Evolutionary conservation across 2,113 vertebrate genomes (phyloP).

Genomic region (Pangasianodon hypophthalmus): DNA sequence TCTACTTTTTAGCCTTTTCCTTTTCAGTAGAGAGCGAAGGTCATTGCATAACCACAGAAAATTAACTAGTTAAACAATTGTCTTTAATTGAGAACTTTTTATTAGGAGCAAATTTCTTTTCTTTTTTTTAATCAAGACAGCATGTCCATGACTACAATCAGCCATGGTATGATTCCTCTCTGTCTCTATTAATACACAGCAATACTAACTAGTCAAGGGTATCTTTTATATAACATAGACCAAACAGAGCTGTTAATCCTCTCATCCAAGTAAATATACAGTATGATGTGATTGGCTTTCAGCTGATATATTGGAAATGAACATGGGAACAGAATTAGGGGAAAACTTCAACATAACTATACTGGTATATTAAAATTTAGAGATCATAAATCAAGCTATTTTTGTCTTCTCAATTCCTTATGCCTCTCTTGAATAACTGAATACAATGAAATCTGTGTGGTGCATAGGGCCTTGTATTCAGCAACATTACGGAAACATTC

Average conservation of each 20-base stretch:
- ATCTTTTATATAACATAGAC: not conserved
- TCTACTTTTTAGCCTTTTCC: not conserved
- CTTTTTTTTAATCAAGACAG: too few relatives aligned
- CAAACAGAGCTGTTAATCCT: not conserved
- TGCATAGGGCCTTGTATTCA: not conserved
- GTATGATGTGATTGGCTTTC: not conserved
- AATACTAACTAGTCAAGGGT: not conserved
- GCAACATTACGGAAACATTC: not conserved
- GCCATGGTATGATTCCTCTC: not conserved
- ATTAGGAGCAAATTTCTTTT: too few relatives aligned
- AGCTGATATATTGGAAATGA: not conserved
- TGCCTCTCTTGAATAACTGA: not conserved
- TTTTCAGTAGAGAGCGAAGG: not conserved
- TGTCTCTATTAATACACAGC: not conserved
- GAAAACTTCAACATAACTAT: not conserved
- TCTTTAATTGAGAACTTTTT: not conserved
- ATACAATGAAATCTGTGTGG: not conserved
- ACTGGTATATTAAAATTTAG: not conserved
- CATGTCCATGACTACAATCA: not conserved
- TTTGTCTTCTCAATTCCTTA: not conserved
- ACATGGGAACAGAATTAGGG: not conserved
- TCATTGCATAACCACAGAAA: conserved; percentile 48
- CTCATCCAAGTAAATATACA: not conserved
- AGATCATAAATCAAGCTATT: not conserved
- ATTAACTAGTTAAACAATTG: conserved; percentile 59